Base-by-base conservation (phyloP, 2,888 invertebrate species). In the Tethea ocularis region DNA sequence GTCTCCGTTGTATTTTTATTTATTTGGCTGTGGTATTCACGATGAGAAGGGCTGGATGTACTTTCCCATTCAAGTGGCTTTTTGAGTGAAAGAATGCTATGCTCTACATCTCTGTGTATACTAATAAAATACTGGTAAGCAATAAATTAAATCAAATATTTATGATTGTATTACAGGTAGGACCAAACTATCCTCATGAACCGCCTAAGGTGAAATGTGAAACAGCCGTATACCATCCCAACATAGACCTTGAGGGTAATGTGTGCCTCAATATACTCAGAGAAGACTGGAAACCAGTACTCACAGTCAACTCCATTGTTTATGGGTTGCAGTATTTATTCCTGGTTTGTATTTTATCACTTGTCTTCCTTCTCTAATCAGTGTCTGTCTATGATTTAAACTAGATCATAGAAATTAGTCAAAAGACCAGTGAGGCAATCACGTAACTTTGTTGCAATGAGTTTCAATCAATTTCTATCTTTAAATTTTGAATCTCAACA, bases 181-280 rank as follows among this genome's bases (percentile, higher is more conserved):
- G 98, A 74, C 98, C 98, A 81, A 98, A 97, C 91, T 99, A 99
- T 92, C 99, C 99, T 33, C 99, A 99, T 83, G 99, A 99, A 88
- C 98, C 99, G 52, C 99, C 99, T 22, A 99, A 99, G 93, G 99
- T 99, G 36, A 99, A 99, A 91, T 99, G 99, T 93, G 98, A 98
- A 93, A 99, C 99, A 52, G 97, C 97, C 84, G 98, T 99, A 56
- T 99, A 99, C 89, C 99, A 99, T 92, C 99, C 99, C 15, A 99
- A 99, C 88, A 99, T 99, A 87, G 99, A 99, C 93, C 94, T 98
- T 78, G 98, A 99, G 84, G 99, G 99, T 73, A 99, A 99, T 91
- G 98, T 99, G 29, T 99, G 99, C 86, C 94, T 99, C 68, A 99
- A 99, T 91, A 99, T 99, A 84, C 94, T 99, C 78, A 95, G 99